Percentiles rank a stretch among this genome's conserved stretches.
Evolutionary conservation across 2,797 vertebrate species (phyloP).

Genomic region (Cetoscarus ocellatus): DNA sequence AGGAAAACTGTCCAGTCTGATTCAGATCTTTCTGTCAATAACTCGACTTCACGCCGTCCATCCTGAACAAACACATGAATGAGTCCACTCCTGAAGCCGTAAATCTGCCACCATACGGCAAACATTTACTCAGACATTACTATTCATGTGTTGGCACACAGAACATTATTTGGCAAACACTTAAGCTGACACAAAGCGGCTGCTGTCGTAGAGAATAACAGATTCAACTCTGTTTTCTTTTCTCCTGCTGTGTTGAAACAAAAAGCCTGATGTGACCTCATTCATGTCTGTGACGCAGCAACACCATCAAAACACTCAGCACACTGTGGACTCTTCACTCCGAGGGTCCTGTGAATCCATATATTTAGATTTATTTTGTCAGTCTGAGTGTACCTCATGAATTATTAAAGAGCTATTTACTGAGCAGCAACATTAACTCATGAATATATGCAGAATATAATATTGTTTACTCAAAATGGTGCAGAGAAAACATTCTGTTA

Average conservation of each 20-base stretch:
- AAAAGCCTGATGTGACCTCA: neutral
- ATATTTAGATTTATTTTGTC: slow-evolving; percentile 55
- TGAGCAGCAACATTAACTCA: slow-evolving; percentile 48
- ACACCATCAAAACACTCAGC: slow-evolving; percentile 3
- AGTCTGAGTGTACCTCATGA: slow-evolving; percentile 53
- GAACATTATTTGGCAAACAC: slow-evolving; percentile 57
- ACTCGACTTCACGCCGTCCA: slow-evolving; percentile 35
- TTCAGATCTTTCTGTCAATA: slow-evolving; percentile 48
- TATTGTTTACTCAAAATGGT: slow-evolving; percentile 47
- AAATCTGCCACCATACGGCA: slow-evolving; percentile 54
- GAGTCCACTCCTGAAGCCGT: slow-evolving; percentile 35
- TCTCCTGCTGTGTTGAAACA: slow-evolving; percentile 1
- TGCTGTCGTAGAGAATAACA: neutral
- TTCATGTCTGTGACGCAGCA: slow-evolving; percentile 9
- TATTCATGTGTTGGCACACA: slow-evolving; percentile 41
- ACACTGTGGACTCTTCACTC: slow-evolving; percentile 12
- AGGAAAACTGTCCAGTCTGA: slow-evolving; percentile 29
- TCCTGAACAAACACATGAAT: slow-evolving; percentile 50
- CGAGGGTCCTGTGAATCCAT: slow-evolving; percentile 31
- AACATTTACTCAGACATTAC: slow-evolving; percentile 64
- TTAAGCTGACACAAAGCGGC: slow-evolving; percentile 8
- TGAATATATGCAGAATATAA: slow-evolving; percentile 66
- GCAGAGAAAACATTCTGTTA: slow-evolving; percentile 32
- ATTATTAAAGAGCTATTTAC: slow-evolving; percentile 62
- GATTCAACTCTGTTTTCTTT: slow-evolving; percentile 4